Conservation (phyloP, 1,140 invertebrate species). For the Nasonia giraulti region DNA sequence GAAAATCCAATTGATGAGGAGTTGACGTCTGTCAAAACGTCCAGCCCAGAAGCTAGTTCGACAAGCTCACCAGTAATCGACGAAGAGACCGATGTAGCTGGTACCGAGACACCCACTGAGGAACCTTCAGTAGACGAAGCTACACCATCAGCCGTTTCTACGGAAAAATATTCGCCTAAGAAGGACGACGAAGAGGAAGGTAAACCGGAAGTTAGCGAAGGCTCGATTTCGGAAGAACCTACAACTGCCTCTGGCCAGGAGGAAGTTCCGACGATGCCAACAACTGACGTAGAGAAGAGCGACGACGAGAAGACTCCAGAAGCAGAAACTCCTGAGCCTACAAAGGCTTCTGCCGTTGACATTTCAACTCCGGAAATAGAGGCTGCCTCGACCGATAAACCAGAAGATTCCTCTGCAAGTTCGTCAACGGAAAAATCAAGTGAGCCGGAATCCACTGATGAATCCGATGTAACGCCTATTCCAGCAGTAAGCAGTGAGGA, state of each 20-base stretch:
- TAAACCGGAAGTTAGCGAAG: background rate
- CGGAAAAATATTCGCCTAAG: background rate
- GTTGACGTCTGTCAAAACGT: background rate
- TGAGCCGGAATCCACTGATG: constrained; percentile 29
- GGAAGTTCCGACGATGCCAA: background rate
- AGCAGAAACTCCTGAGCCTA: background rate
- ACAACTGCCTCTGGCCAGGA: background rate
- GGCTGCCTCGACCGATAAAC: background rate
- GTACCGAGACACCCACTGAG: background rate
- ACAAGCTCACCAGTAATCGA: background rate
- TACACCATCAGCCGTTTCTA: background rate
- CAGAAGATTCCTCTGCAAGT: background rate
- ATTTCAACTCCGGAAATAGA: background rate
- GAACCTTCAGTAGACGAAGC: background rate
- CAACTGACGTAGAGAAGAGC: background rate
- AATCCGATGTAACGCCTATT: constrained; percentile 4
- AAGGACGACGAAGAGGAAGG: background rate
- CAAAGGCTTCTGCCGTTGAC: background rate
- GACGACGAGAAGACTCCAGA: background rate
- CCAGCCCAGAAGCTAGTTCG: background rate
- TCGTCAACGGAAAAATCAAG: constrained; percentile 41
- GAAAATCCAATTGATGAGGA: background rate
- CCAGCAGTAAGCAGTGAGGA: constrained; percentile 15
- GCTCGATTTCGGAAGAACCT: background rate
- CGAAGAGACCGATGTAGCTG: background rate